phyloP scores from a whole-genome alignment of 2,113 vertebrate genomes.

The Entelurus aequoreus region DNA sequence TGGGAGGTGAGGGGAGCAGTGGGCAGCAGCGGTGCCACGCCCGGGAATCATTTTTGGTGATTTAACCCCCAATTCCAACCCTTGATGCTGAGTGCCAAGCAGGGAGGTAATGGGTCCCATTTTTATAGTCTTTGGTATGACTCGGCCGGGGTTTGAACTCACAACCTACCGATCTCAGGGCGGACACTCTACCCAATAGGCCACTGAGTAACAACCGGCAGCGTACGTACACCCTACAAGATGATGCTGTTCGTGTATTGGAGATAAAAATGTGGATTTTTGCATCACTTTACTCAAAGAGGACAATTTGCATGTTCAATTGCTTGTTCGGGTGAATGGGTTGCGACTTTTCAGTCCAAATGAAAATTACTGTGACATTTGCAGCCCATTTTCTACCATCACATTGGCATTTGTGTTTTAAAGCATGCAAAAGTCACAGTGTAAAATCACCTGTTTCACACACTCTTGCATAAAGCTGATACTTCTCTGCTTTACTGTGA shows the following conservation, averaged over 20 bases:
- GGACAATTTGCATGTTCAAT: slow-evolving; percentile 10
- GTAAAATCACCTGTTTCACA: slow-evolving; percentile 23
- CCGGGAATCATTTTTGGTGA: too few species aligned
- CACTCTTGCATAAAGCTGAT: slow-evolving; percentile 22
- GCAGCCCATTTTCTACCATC: slow-evolving; percentile 26
- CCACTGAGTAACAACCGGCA: neutral
- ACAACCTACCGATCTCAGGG: too few species aligned
- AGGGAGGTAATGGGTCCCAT: too few species aligned
- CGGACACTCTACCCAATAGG: too few species aligned
- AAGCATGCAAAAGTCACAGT: slow-evolving; percentile 9
- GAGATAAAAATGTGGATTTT: neutral
- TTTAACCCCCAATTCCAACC: too few species aligned
- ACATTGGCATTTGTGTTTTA: slow-evolving; percentile 36
- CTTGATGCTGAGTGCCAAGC: too few species aligned
- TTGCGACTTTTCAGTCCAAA: slow-evolving; percentile 8
- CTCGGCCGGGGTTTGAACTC: too few species aligned
- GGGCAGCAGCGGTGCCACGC: too few species aligned
- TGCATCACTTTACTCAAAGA: slow-evolving; percentile 4
- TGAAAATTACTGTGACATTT: slow-evolving; percentile 53
- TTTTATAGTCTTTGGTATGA: too few species aligned
- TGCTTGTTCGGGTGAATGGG: neutral
- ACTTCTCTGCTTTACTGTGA: slow-evolving; percentile 39
- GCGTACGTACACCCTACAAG: neutral
- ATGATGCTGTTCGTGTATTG: neutral
- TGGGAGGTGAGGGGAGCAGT: too few species aligned